Evolutionary conservation across 2,113 vertebrate species (phyloP).

Genomic region (Petrocephalus zakoni): DNA sequence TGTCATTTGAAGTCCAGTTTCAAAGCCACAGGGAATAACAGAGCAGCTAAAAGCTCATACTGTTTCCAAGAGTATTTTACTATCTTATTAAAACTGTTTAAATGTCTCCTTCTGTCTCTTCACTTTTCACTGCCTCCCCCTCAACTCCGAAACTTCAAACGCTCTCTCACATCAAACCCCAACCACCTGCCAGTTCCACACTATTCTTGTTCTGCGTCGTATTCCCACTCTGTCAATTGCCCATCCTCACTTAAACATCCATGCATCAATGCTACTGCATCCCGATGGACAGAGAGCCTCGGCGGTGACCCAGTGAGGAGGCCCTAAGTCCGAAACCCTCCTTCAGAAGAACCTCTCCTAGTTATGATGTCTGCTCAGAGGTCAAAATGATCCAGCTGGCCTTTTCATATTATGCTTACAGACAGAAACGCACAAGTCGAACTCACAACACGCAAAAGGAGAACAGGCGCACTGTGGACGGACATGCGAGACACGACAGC

Average conservation of each 20-base stretch:
- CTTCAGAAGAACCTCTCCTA: neutral
- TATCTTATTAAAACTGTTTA: constrained; percentile 1
- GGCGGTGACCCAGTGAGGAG: neutral
- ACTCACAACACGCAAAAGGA: neutral
- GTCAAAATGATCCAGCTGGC: neutral
- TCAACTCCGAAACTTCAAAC: neutral
- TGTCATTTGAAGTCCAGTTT: neutral
- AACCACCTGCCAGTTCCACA: constrained; percentile 2
- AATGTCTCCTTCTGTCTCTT: neutral
- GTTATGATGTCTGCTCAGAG: neutral
- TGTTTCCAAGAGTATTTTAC: neutral
- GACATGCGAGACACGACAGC: neutral
- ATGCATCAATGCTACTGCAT: neutral
- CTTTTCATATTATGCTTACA: neutral
- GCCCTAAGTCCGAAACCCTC: neutral
- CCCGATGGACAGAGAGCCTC: neutral
- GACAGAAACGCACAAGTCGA: neutral
- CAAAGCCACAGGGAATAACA: neutral
- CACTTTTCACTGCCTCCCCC: neutral
- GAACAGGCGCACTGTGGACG: neutral
- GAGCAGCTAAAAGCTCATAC: neutral
- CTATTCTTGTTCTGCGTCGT: neutral
- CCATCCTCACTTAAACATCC: neutral
- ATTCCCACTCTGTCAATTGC: neutral
- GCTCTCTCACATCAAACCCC: neutral